phyloP scores from a whole-genome alignment of 1,140 invertebrate genomes.

The Tetramorium simillimum region DNA sequence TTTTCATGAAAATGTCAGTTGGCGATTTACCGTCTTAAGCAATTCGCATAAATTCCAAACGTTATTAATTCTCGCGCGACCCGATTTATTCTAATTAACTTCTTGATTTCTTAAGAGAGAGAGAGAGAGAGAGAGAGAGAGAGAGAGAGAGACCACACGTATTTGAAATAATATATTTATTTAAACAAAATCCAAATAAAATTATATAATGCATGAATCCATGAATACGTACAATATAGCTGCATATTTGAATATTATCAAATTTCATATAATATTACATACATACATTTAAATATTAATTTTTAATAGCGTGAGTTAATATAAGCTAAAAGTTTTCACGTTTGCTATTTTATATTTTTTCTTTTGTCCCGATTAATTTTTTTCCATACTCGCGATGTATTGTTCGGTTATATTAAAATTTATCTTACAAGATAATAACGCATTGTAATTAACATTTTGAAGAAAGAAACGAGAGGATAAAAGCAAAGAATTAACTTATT shows the following conservation, averaged over 20 bases:
- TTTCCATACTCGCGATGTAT: background rate
- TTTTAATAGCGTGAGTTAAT: background rate
- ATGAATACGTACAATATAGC: background rate
- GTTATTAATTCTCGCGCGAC: background rate
- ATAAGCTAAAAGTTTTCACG: background rate
- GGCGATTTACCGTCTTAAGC: constrained; percentile 4
- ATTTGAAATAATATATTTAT: background rate
- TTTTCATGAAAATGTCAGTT: background rate
- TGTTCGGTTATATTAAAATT: background rate
- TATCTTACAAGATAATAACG: background rate
- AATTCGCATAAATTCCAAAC: background rate
- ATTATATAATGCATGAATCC: background rate
- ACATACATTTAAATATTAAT: too few relatives aligned
- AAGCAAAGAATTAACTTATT: constrained; percentile 6
- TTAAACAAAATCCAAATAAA: background rate
- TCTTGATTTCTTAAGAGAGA: background rate
- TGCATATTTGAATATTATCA: background rate
- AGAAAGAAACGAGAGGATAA: background rate
- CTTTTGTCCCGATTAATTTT: background rate
- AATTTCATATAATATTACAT: background rate
- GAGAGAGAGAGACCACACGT: too few relatives aligned
- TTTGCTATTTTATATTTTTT: background rate
- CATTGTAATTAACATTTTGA: constrained; percentile 14
- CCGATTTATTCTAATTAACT: background rate
- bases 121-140: too few relatives aligned